phyloP scores from a whole-genome alignment of 2,888 invertebrate species.

The Athalia rosae region DNA sequence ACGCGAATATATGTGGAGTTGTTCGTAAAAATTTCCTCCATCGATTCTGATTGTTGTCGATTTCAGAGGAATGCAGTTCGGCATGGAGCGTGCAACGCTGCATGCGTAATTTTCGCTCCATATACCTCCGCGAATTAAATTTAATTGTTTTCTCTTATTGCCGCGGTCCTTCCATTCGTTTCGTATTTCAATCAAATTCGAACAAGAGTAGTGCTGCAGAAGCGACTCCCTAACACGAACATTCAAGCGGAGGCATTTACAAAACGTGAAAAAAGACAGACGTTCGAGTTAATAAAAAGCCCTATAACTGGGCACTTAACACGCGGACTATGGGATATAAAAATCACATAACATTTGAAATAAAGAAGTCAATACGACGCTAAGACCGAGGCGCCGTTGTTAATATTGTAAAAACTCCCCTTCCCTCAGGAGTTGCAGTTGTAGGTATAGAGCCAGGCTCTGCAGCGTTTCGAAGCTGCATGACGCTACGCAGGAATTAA shows the following conservation, averaged over 20 bases:
- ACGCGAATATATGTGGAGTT: background rate
- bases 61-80: background rate
- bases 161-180: background rate
- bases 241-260: background rate
- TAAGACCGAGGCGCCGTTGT: slow-evolving; percentile 26
- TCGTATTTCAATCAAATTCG: slow-evolving; percentile 24
- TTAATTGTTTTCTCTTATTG: slow-evolving; percentile 8
- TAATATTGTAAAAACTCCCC: slow-evolving; percentile 28
- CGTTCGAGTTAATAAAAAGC: slow-evolving; percentile 37
- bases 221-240: background rate
- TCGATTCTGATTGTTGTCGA: background rate
- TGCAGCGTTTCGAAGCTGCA: no score
- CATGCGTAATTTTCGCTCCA: background rate
- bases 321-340: slow-evolving; percentile 43
- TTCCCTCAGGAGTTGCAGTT: background rate
- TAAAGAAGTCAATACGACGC: slow-evolving; percentile 41
- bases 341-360: slow-evolving; percentile 43
- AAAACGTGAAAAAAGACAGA: slow-evolving; percentile 31
- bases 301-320: slow-evolving; percentile 41
- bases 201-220: slow-evolving; percentile 1
- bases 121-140: slow-evolving; percentile 6
- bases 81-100: background rate
- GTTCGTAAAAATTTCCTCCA: background rate
- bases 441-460: no score
- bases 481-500: slow-evolving; percentile 29